Percentiles rank a stretch among this genome's conserved stretches.
phyloP scores from a whole-genome alignment of 1,140 invertebrate genomes.

The Capitella teleta region DNA sequence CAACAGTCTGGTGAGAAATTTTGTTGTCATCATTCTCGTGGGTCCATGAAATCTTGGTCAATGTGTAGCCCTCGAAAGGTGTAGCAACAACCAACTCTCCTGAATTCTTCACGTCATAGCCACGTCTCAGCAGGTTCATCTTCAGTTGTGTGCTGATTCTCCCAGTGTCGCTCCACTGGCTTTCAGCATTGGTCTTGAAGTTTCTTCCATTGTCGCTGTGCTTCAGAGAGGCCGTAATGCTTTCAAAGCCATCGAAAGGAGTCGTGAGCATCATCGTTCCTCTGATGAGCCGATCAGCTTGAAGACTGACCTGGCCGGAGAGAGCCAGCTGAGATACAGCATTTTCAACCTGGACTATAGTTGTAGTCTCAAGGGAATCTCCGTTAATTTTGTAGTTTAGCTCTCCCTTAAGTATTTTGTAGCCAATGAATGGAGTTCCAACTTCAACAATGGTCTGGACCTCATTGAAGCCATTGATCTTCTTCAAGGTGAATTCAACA shows the following conservation, averaged over 20 bases:
- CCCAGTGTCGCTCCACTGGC: neutral
- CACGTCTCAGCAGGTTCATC: neutral
- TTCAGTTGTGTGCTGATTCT: neutral
- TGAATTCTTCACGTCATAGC: neutral
- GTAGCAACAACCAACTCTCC: neutral
- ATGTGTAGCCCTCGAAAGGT: neutral
- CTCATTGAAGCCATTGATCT: neutral
- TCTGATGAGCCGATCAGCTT: neutral
- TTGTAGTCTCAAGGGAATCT: neutral
- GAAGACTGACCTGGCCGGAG: neutral
- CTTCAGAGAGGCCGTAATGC: neutral
- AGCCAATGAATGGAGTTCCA: conserved; percentile 4
- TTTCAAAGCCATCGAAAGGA: neutral
- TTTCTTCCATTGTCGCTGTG: neutral
- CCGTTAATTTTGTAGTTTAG: conserved; percentile 3
- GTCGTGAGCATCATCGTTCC: neutral
- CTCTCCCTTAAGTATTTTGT: neutral
- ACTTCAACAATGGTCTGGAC: neutral
- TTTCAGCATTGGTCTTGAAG: conserved; percentile 1
- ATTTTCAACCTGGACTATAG: neutral
- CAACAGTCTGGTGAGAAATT: neutral
- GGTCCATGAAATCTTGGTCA: neutral
- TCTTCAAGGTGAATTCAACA: neutral
- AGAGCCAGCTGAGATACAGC: neutral
- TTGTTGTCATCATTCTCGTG: conserved; percentile 2